Evolutionary conservation across 2,888 invertebrate species (phyloP).

Genomic region (Apodemia duryi): DNA sequence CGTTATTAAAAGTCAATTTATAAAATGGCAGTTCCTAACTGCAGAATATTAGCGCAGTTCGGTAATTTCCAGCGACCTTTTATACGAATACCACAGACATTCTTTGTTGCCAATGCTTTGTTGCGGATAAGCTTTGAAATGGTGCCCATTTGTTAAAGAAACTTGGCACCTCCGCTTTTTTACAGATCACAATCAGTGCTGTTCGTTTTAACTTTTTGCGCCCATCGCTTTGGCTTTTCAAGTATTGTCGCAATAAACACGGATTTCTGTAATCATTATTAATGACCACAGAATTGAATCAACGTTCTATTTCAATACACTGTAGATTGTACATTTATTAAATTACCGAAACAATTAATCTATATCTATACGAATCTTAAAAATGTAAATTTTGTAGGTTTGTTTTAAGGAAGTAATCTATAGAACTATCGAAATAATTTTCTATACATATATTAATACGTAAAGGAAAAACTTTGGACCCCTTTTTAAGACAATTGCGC

Average conservation of each 20-base stretch:
- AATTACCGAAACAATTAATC: no score
- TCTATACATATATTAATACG: no score
- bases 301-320: no score
- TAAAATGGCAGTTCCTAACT: background rate
- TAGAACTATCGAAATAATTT: no score
- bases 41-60: conserved; percentile 11
- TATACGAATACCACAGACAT: background rate
- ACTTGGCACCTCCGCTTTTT: conserved; percentile 17
- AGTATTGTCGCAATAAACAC: background rate
- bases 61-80: background rate
- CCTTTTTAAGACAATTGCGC: no score
- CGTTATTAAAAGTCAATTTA: conserved; percentile 1
- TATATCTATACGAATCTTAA: no score
- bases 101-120: conserved; percentile 10
- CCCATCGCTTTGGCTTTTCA: background rate
- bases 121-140: conserved; percentile 12
- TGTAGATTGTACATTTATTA: no score
- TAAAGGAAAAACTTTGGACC: no score
- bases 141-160: conserved; percentile 18
- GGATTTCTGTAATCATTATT: background rate
- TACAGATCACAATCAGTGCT: conserved; percentile 8
- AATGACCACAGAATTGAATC: background rate
- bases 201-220: conserved; percentile 3
- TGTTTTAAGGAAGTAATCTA: no score
- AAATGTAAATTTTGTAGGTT: no score